Evolutionary conservation across 2,113 vertebrate genomes (phyloP).

Genomic region (Pachyramphus minor): DNA sequence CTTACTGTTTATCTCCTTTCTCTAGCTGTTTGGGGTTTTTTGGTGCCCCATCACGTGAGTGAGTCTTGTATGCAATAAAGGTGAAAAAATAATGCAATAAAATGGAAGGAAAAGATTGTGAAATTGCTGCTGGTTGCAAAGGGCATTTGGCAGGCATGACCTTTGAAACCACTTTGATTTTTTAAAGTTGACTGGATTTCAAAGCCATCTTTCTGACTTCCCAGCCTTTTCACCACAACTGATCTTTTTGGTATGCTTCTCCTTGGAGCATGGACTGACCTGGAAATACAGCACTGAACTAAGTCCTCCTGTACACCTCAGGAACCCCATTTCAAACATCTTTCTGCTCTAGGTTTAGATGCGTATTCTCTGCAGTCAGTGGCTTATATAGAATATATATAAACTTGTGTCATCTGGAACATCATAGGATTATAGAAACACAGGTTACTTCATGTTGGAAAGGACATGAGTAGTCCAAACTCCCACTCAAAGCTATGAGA

Average conservation of each 20-base stretch:
- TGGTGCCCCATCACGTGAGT: not conserved
- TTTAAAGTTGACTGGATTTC: not conserved
- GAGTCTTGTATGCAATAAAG: not conserved
- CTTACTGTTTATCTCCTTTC: not conserved
- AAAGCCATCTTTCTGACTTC: not conserved
- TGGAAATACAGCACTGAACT: not conserved
- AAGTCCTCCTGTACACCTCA: not conserved
- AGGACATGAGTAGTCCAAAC: not conserved
- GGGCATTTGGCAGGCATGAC: not conserved
- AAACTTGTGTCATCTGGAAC: not conserved
- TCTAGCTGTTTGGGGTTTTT: not conserved
- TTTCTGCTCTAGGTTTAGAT: not conserved
- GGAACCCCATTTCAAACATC: not conserved
- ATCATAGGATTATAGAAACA: not conserved
- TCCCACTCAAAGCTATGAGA: not conserved
- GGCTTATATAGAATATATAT: not conserved
- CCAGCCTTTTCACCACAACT: not conserved
- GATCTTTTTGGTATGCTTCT: not conserved
- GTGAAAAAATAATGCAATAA: not conserved
- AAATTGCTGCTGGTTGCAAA: not conserved
- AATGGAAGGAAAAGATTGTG: not conserved
- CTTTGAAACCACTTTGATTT: not conserved
- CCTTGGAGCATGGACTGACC: not conserved
- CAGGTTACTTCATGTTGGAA: not conserved
- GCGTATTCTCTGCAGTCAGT: not conserved